phyloP scores from a whole-genome alignment of 2,113 vertebrate species.

The Pandion haliaetus region DNA sequence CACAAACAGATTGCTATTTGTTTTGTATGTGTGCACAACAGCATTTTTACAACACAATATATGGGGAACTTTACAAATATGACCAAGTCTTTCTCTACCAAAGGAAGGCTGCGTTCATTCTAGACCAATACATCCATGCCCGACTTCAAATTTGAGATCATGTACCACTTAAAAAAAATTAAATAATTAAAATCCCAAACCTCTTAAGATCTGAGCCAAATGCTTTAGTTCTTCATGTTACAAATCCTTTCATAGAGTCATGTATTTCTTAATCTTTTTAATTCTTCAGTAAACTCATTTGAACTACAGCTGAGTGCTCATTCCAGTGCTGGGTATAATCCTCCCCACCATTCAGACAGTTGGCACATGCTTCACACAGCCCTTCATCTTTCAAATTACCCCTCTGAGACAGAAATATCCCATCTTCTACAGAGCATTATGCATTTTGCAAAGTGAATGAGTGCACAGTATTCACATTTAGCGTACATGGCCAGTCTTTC shows the following conservation, averaged over 20 bases:
- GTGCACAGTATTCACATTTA: constrained; percentile 56
- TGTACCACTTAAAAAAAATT: neutral
- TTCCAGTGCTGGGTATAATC: constrained; percentile 67
- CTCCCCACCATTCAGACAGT: constrained; percentile 53
- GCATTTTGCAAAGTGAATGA: constrained; percentile 35
- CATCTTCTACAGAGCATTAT: constrained; percentile 54
- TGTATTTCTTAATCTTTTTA: constrained; percentile 67
- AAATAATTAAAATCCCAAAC: neutral
- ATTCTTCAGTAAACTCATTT: constrained; percentile 71
- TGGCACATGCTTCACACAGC: constrained; percentile 60
- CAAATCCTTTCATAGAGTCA: constrained; percentile 48
- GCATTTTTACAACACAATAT: neutral
- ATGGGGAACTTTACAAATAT: neutral
- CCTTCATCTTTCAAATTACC: constrained; percentile 70
- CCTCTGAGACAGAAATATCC: constrained; percentile 69
- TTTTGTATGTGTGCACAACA: neutral
- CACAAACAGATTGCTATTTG: neutral
- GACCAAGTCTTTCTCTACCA: neutral
- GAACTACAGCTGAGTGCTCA: constrained; percentile 65
- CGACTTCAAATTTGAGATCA: constrained; percentile 24
- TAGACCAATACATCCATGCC: neutral
- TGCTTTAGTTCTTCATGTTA: neutral
- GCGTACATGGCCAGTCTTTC: constrained; percentile 31
- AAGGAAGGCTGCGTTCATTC: neutral
- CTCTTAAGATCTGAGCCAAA: constrained; percentile 50